A percentile compares a stretch with the other conserved stretches of the same genome.
Evolutionary conservation across 2,113 vertebrate species (phyloP).

Genomic region (Vimba vimba): DNA sequence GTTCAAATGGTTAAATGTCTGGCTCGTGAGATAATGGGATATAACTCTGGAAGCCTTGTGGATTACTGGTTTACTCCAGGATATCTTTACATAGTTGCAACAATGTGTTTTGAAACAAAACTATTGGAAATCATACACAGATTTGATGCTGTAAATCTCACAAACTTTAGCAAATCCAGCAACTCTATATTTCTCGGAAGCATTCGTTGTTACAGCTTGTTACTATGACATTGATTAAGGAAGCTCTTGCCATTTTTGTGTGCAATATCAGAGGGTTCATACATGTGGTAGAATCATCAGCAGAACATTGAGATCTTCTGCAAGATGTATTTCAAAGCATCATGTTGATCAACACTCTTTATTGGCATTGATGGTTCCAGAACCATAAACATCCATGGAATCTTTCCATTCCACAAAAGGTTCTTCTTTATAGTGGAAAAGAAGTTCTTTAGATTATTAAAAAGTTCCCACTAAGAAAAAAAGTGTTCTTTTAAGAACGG

Average conservation of each 20-base stretch:
- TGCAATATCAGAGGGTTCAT: neutral
- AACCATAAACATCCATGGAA: too few relatives aligned
- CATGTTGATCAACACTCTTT: too few relatives aligned
- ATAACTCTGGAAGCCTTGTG: neutral
- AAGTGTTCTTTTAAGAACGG: neutral
- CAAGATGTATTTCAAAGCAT: too few relatives aligned
- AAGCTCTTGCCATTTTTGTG: neutral
- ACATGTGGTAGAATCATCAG: too few relatives aligned
- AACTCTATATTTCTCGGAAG: too few relatives aligned
- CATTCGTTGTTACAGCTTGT: too few relatives aligned
- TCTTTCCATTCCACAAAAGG: too few relatives aligned
- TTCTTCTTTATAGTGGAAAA: neutral
- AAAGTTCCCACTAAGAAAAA: neutral
- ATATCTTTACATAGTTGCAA: neutral
- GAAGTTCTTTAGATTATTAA: neutral
- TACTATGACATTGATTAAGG: neutral
- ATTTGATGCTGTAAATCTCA: too few relatives aligned
- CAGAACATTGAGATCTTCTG: too few relatives aligned
- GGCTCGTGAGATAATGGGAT: neutral
- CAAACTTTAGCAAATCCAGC: too few relatives aligned
- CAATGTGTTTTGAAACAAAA: neutral
- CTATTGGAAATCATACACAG: neutral
- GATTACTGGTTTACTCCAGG: neutral
- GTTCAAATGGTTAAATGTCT: slow-evolving; percentile 4
- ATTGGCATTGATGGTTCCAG: too few relatives aligned